Base-by-base conservation (phyloP, 2,113 vertebrate species). In the Zingel zingel region DNA sequence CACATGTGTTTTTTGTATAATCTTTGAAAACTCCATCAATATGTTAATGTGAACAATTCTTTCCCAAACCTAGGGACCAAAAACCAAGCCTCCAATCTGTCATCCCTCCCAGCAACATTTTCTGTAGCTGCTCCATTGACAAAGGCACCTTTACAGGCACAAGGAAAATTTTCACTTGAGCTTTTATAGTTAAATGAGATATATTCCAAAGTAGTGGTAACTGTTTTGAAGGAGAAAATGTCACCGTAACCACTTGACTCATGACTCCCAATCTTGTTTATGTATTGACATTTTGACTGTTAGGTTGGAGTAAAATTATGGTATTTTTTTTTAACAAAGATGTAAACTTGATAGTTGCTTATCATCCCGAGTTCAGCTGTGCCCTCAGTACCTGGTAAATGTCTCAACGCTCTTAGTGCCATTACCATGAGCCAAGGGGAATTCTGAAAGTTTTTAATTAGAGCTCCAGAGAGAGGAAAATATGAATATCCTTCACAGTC, bases 381-480 rank as follows among this genome's bases (percentile, higher is more conserved):
- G 70, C 64, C 76, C 74, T 80, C 73, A 36, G 13, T 74, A 39
- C 23, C 61, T 78, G 62, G 7, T 50, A 18, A 51, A 70, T 21
- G 51, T 68, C 87, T 84, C 13, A 0, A 48, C 80, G 87, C 81
- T 72, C 75, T 75, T 79, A 86, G 62, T 86, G 83, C 86, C 83
- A 89, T 88, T 81, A 86, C 61, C n/a, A 27, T 43, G 84, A 86
- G 88, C 84, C 86, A 74, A 79, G 59, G 80, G 93, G 84, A 89
- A 92, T 87, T 88, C 68, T 86, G 81, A 3, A 43, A 48, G 23
- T 68, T 87, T 86, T 88, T 92, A 93, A 93, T 92, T 89, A 90
- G 73, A 83, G 76, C 85, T 87, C 53, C 12, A 50, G 27, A 67
- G 71, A 80, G 76, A 23, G 33, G 36, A 77, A 66, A 87, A 88